Base-by-base conservation (phyloP, 2,113 vertebrate species). In the Petromus typicus region DNA sequence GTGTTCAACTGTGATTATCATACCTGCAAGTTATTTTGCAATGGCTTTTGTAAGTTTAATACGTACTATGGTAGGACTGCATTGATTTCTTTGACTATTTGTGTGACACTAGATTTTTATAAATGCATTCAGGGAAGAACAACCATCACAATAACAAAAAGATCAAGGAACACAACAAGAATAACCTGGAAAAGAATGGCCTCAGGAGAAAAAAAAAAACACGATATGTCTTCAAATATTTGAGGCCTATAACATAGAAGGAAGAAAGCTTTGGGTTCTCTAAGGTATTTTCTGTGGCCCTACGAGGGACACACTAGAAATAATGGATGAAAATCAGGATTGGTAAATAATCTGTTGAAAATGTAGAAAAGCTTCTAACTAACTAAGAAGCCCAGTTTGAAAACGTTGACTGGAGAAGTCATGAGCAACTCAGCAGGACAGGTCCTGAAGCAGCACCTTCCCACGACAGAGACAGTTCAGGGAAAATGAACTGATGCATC, bases 11-110 rank as follows among this genome's bases (percentile, higher is more conserved):
- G 43, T 57, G 75, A 81, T 81, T 11, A 91, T 69, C 76, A 87
- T 81, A 96, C 71, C 32, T 91, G 32, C 9, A 82, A 88, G 45
- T 95, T 63, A 89, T 66, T 84, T 63, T 45, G 25, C 30, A 92
- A 43, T 43, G 71, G 66, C 43, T 61, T 91, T 69, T 69, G 34
- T 64, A 22, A 91, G 84, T 17, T 87, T 89, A 85, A 89, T 91
- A 93, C 86, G 5, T 27, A 11, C 48, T 91, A 18, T 67, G 45
- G 30, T n/a, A 94, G 78, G 30, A 87, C 25, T 37, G 0, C 16
- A 59, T 59, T 71, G 57, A 94, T 78, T 86, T 76, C 91, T 83
- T 93, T 0, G 1, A 89, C 22, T 59, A 78, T 63, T 79, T 89
- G 37, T 11, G 43, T 57, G 18, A 85, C 18, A 51, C 9, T n/a